Base-by-base conservation (phyloP, 2,888 invertebrate genomes). In the Drosophila formosana region DNA sequence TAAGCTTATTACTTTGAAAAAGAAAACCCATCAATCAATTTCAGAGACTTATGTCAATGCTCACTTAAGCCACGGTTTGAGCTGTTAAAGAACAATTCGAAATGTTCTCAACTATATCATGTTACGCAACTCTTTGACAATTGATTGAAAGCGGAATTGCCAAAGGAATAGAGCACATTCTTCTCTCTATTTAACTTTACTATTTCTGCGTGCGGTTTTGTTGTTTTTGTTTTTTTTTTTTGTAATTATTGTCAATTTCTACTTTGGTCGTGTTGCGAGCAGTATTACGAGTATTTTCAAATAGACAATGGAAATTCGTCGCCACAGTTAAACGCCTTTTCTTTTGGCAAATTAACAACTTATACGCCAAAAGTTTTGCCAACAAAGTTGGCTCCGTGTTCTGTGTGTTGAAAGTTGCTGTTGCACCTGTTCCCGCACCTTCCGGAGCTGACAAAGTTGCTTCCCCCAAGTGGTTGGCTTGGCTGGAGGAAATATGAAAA, bases 281-380 rank as follows among this genome's bases (percentile, higher is more conserved):
- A 43, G 23, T 52, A 65, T 66, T 69, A 65, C 34, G 9, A 46
- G 45, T 26, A 18, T 34, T 66, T 75, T 67, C 18, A 57, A 65
- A 34, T 63, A 56, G 66, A 67, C 72, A 80, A 79, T 78, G 51
- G 56, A 65, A 56, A 79, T 75, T 83, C 67, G 68, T 74, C 81
- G 66, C 65, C 70, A 71, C 70, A 89, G 87, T 58, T 84, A 87
- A 83, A 80, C 87, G 81, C 87, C 88, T 68, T 72, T 82, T 66
- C 80, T 88, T 84, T 89, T 87, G 75, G 85, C 83, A 83, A 83
- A 89, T 83, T 89, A 83, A 83, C 83, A 83, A 83, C 88, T 89
- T 83, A 88, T 87, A 85, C 82, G 85, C 61, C 63, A 60, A 84
- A 75, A 83, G 72, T 81, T 87, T 87, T 30, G 34, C 69, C 78